Conservation (phyloP, 2,113 vertebrate genomes). For the Coturnix japonica region DNA sequence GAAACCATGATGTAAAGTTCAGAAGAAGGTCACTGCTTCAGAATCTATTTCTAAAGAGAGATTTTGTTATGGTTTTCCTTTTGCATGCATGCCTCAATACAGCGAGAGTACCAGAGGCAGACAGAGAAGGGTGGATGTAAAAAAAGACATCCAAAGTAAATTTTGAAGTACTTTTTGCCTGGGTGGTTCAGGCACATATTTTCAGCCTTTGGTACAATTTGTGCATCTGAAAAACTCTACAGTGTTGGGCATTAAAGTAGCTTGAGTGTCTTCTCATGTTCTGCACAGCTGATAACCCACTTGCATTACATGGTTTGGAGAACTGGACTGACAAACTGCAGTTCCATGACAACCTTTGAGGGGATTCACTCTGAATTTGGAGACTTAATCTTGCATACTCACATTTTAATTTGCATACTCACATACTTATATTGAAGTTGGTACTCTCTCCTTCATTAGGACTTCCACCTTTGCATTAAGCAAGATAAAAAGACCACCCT, state of each 20-base stretch:
- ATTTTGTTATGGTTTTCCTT: not conserved
- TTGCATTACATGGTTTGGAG: not conserved
- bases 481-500: not conserved
- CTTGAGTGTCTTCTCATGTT: not conserved
- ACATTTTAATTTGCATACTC: not conserved
- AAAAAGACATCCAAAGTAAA: not conserved
- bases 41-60: slow-evolving; percentile 17
- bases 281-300: not conserved
- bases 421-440: not conserved
- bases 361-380: not conserved
- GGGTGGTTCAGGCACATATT: not conserved
- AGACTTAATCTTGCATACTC: not conserved
- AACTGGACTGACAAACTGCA: not conserved
- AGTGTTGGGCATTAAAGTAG: not conserved
- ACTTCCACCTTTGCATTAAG: not conserved
- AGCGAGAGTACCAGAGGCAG: not conserved
- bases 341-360: not conserved
- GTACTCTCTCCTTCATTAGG: not conserved
- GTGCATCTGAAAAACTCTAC: not conserved
- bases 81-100: not conserved
- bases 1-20: slow-evolving; percentile 63
- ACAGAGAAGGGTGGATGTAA: not conserved
- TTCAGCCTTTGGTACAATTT: not conserved
- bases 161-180: not conserved
- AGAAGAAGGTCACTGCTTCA: slow-evolving; percentile 40